phyloP scores from a whole-genome alignment of 2,797 vertebrate species.

The Tamandua tetradactyla region DNA sequence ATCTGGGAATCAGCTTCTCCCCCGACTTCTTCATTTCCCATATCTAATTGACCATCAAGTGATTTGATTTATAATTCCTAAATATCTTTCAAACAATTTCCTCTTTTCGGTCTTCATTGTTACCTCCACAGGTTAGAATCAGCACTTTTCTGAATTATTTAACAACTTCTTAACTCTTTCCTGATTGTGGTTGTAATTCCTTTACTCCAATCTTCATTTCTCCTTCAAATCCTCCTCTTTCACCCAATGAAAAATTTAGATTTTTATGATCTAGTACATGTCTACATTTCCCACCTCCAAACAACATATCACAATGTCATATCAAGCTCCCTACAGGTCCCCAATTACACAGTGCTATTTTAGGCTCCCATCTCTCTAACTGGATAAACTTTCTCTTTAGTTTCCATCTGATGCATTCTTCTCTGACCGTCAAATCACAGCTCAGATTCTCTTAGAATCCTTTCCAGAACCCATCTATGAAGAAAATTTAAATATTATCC shows the following conservation, averaged over 20 bases:
- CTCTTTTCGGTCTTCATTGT: background rate
- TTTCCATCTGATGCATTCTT: background rate
- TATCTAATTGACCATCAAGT: background rate
- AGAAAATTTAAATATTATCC: background rate
- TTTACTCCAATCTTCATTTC: background rate
- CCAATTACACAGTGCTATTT: background rate
- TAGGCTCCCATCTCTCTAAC: background rate
- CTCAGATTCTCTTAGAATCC: background rate
- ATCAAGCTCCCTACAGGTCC: background rate
- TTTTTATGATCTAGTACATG: background rate
- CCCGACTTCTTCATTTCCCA: background rate
- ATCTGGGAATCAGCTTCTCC: background rate
- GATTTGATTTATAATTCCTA: background rate
- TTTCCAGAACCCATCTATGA: background rate
- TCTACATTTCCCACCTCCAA: background rate
- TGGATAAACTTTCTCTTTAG: background rate
- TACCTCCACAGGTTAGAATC: background rate
- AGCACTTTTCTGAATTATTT: background rate
- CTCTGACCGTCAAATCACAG: background rate
- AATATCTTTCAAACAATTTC: background rate
- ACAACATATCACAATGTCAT: background rate
- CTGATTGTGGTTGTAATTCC: background rate
- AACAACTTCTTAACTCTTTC: background rate
- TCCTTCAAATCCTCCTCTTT: background rate
- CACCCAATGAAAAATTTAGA: background rate